These are phyloP conservation scores for Melospiza melodia DNA, from an alignment of 2,113 vertebrate genomes.

Conservation along the genomic window DNA sequence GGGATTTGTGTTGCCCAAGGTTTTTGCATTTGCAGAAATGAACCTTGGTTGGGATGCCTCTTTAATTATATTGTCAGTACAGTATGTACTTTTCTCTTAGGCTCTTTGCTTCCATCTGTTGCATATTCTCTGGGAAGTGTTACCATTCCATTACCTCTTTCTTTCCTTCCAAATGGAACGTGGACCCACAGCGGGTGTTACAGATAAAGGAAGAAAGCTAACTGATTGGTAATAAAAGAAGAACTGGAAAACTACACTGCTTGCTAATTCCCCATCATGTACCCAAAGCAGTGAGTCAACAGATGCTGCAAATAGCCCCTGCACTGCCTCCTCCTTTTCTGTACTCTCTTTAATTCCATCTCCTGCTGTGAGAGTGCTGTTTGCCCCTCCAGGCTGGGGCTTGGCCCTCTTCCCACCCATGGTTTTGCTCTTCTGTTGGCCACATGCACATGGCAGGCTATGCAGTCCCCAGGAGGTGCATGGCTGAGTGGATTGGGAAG, in stretches of 20 bases:
- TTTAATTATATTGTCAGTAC: not conserved
- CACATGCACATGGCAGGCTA: rapidly evolving
- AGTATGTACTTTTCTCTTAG: not conserved
- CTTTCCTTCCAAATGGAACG: rapidly evolving
- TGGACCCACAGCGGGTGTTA: not conserved
- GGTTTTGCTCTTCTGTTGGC: not conserved
- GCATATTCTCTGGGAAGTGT: not conserved
- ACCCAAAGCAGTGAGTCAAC: not conserved
- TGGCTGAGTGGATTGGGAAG: not conserved
- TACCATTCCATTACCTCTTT: not conserved
- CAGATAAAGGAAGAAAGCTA: not conserved
- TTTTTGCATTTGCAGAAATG: not conserved
- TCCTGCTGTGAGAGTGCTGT: not conserved
- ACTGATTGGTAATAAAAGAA: not conserved
- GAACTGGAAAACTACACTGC: not conserved
- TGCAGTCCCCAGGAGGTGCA: not conserved
- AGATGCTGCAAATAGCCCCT: not conserved
- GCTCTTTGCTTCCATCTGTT: slow-evolving; percentile 5
- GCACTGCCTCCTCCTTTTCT: not conserved
- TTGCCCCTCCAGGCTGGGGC: not conserved
- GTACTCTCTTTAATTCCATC: not conserved
- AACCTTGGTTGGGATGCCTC: not conserved
- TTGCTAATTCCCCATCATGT: not conserved
- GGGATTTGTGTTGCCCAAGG: not conserved
- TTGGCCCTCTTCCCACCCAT: not conserved